Base-by-base conservation (phyloP, 2,113 vertebrate genomes). In the Clarias magur region DNA sequence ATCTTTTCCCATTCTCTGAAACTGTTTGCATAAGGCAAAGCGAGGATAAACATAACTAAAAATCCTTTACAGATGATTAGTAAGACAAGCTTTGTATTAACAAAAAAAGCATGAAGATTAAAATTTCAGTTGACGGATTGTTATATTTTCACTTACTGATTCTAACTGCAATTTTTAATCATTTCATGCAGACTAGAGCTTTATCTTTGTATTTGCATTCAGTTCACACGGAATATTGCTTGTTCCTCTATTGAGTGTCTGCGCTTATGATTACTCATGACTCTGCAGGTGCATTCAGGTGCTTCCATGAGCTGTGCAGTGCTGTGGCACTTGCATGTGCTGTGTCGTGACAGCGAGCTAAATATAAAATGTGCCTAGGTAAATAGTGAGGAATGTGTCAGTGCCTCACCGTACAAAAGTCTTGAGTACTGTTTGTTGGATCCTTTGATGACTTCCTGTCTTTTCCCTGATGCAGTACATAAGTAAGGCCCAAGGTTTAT, bases 401-500 rank as follows among this genome's bases (percentile, higher is more conserved):
- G 21, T 73, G 67, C 3, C 38, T 63, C 48, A 25, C 17, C 23
- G 42, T 57, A 68, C 59, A 65, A 79, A 76, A 83, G 16, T 27
- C 59, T 76, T 65, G 19, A 72, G 76, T 76, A 65, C 30, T 30
- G 68, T 67, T 60, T 86, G 30, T 60, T 68, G 75, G 34, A 82
- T 78, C 68, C n/a, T 83, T 75, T 76, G 70, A 85, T 85, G 15
- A 56, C 42, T 73, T 12, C 53, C 42, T 75, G 17, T 25, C 70
- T 30, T 42, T 67, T 17, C 34, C 23, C 30, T 38, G 60, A 62
- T 87, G 80, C 21, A 70, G 54, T 84, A 84, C 79, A 84, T 81
- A 80, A 79, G 78, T 75, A 76, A 63, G 63, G 79, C 16, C 42
- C 60, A 85, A 75, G 86, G 82, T 89, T 89, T 88, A 65, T 76